These are phyloP conservation scores for Mythimna pallens DNA, from an alignment of 2,888 invertebrate species.

Conservation along the genomic window DNA sequence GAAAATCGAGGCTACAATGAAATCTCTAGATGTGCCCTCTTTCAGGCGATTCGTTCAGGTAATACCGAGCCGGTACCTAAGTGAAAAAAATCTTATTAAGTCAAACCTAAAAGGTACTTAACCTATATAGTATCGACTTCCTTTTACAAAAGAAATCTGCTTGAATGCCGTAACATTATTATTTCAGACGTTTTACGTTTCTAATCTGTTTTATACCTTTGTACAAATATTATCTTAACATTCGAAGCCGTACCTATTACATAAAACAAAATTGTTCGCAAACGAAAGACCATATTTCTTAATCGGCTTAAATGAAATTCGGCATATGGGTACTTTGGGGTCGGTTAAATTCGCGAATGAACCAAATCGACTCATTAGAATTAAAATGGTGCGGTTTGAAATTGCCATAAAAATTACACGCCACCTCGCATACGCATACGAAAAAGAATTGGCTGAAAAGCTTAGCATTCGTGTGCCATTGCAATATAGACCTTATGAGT, in stretches of 20 bases:
- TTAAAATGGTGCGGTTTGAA: constrained; percentile 53
- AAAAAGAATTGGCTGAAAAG: constrained; percentile 44
- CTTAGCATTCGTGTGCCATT: constrained; percentile 25
- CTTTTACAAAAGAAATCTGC: constrained; percentile 12
- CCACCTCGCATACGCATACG: constrained; percentile 27
- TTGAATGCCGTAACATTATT: constrained; percentile 19
- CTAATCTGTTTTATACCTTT: constrained; percentile 16
- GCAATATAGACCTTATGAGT: constrained; percentile 52
- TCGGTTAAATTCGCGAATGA: constrained; percentile 51
- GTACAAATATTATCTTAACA: constrained; percentile 20
- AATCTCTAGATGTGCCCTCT: constrained; percentile 3
- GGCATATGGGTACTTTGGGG: constrained; percentile 46
- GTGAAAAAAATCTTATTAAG: constrained; percentile 22
- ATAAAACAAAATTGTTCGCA: constrained; percentile 34
- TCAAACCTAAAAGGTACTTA: constrained; percentile 10
- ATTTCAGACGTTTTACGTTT: constrained; percentile 20
- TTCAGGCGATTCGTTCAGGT: constrained; percentile 2
- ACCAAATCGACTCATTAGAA: constrained; percentile 54
- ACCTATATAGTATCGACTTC: background rate
- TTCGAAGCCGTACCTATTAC: constrained; percentile 11
- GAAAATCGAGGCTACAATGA: constrained; percentile 15
- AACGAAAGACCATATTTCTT: constrained; percentile 54
- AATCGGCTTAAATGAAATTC: constrained; percentile 57
- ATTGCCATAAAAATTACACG: constrained; percentile 55
- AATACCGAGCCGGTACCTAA: constrained; percentile 7